These are phyloP conservation scores for Camponotus floridanus DNA, from an alignment of 1,140 invertebrate genomes.

Conservation along the genomic window DNA sequence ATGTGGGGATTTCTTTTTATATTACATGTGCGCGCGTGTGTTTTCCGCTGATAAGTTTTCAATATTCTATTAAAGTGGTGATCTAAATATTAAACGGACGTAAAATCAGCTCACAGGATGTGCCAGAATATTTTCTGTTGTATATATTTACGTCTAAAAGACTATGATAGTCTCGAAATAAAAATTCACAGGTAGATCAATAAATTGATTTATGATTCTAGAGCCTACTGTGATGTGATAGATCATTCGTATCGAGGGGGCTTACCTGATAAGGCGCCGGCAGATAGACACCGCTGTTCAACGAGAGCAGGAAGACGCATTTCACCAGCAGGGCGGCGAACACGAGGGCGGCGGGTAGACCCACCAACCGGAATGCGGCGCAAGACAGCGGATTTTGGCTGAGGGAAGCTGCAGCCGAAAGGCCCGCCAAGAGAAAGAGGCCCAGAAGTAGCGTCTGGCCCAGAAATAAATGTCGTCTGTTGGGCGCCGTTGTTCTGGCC, in stretches of 20 bases:
- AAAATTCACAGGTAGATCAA: no score
- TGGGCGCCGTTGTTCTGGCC: constrained; percentile 93
- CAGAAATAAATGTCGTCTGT: constrained; percentile 94
- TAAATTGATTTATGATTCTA: constrained; percentile 1
- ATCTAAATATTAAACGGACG: not conserved
- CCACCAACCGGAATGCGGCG: constrained; percentile 93
- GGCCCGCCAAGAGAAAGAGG: constrained; percentile 93
- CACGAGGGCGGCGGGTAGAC: constrained; percentile 95
- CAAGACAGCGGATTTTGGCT: constrained; percentile 94
- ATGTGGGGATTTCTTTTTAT: not conserved
- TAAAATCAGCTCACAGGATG: not conserved
- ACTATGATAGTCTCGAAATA: not conserved
- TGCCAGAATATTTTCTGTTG: not conserved
- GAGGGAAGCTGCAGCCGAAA: constrained; percentile 92
- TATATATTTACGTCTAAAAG: not conserved
- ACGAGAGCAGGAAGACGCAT: constrained; percentile 96
- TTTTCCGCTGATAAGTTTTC: not conserved
- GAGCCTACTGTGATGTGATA: not conserved
- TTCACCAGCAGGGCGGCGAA: constrained; percentile 97
- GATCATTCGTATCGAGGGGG: not conserved
- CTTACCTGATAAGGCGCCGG: constrained; percentile 94
- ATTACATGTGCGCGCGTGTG: not conserved
- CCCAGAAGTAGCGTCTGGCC: constrained; percentile 96
- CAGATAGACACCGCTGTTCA: constrained; percentile 96
- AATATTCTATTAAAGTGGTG: not conserved